phyloP scores from a whole-genome alignment of 2,888 invertebrate genomes.

The Dinocampus coccinellae region DNA sequence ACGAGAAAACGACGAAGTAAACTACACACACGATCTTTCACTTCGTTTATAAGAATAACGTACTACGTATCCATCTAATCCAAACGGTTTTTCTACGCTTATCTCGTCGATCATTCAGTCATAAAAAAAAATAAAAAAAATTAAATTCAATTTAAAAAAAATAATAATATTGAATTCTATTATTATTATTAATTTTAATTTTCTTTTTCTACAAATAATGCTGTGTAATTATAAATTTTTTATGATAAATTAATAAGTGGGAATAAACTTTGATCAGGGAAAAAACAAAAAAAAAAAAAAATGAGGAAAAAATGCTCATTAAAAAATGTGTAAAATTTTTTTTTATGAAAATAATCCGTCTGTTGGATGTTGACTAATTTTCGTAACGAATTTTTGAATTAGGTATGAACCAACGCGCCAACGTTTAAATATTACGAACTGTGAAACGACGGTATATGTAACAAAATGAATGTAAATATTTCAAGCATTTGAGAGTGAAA shows the following conservation, averaged over 20 bases:
- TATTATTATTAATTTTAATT: too few relatives aligned
- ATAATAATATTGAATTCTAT: slow-evolving; percentile 6
- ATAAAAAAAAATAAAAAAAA: slow-evolving; percentile 4
- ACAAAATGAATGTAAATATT: slow-evolving; percentile 35
- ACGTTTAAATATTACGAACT: slow-evolving; percentile 22
- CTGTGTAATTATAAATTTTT: background rate
- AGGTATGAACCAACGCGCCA: slow-evolving; percentile 41
- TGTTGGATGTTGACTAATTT: slow-evolving; percentile 50
- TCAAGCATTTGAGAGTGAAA: slow-evolving; percentile 37
- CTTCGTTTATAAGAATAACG: background rate
- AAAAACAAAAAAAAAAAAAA: background rate
- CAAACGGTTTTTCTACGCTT: slow-evolving; percentile 25
- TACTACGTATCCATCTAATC: background rate
- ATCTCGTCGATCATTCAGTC: slow-evolving; percentile 28
- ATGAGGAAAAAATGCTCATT: background rate
- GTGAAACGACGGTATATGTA: slow-evolving; percentile 13
- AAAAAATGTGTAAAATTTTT: background rate
- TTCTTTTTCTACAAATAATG: background rate
- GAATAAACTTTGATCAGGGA: background rate
- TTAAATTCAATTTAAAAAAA: background rate
- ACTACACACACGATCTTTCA: background rate
- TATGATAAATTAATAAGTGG: too few relatives aligned
- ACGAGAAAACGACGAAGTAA: background rate
- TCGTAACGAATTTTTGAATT: slow-evolving; percentile 59
- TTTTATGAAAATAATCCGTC: slow-evolving; percentile 38